These are phyloP conservation scores for Stichopus horrens DNA, from an alignment of 53 echinoderm and acorn worm genomes.

Conservation along the genomic window DNA sequence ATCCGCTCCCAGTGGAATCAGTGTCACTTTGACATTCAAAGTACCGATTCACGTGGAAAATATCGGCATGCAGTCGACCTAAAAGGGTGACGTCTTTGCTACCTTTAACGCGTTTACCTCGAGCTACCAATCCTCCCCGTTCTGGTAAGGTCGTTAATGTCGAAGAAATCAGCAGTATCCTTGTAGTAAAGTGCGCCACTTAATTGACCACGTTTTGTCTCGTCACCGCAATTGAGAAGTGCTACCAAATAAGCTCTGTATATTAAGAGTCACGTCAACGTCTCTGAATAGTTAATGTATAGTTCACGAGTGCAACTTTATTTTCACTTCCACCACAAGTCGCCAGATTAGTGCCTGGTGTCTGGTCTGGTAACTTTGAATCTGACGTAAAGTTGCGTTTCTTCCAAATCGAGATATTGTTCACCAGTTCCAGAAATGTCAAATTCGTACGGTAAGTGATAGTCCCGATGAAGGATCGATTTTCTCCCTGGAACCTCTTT, in stretches of 20 bases:
- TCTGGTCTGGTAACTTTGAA: constrained; percentile 45
- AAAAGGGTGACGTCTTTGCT: not conserved
- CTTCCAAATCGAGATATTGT: constrained; percentile 58
- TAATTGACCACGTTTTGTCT: not conserved
- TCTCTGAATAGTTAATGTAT: constrained; percentile 46
- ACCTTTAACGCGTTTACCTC: not conserved
- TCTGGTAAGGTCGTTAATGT: not conserved
- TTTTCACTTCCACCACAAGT: not conserved
- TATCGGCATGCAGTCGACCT: constrained; percentile 7
- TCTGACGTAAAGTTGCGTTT: constrained; percentile 55
- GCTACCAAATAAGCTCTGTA: constrained; percentile 26
- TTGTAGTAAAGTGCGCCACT: not conserved
- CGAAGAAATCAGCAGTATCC: not conserved
- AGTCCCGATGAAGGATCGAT: not conserved
- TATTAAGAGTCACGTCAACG: constrained; percentile 42
- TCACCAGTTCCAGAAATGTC: constrained; percentile 37
- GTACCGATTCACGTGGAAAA: constrained; percentile 3
- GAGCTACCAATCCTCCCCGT: not conserved
- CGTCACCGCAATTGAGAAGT: constrained; percentile 1
- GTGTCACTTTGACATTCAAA: not conserved
- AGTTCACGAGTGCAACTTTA: constrained; percentile 50
- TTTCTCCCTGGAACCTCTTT: constrained; percentile 19
- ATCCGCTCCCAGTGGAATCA: not conserved
- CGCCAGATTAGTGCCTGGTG: constrained; percentile 27
- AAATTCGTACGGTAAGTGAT: constrained; percentile 44